Conservation (phyloP, 2,888 invertebrate species). For the Scrobipalpa costella region DNA sequence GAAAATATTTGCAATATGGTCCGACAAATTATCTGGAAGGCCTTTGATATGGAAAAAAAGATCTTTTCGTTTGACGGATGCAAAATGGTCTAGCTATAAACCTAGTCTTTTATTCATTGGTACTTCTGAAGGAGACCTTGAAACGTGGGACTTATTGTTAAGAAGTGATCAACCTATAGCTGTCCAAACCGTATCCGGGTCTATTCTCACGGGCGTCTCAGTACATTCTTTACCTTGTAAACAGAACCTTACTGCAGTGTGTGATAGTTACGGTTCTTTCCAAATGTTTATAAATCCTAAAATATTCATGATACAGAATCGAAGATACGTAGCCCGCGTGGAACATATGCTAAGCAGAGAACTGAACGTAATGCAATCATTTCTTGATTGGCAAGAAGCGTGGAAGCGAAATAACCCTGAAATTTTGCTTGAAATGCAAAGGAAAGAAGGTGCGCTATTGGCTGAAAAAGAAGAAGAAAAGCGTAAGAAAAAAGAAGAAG, state of each 20-base stretch:
- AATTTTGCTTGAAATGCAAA: slow-evolving; percentile 61
- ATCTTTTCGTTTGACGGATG: slow-evolving; percentile 80
- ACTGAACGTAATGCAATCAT: slow-evolving; percentile 72
- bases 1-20: slow-evolving; percentile 88
- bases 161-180: slow-evolving; percentile 86
- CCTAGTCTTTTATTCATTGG: slow-evolving; percentile 87
- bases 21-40: slow-evolving; percentile 80
- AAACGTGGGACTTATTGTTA: slow-evolving; percentile 90
- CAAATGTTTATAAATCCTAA: slow-evolving; percentile 83
- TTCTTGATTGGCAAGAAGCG: slow-evolving; percentile 82
- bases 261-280: slow-evolving; percentile 85
- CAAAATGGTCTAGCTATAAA: slow-evolving; percentile 88
- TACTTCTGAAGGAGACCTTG: slow-evolving; percentile 87
- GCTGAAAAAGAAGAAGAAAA: slow-evolving; percentile 72
- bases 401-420: slow-evolving; percentile 76
- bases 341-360: slow-evolving; percentile 77
- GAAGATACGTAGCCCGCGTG: slow-evolving; percentile 65
- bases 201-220: slow-evolving; percentile 83
- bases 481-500: slow-evolving; percentile 59
- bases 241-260: slow-evolving; percentile 84
- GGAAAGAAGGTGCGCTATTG: slow-evolving; percentile 66
- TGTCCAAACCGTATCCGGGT: slow-evolving; percentile 84
- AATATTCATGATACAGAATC: slow-evolving; percentile 72
- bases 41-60: slow-evolving; percentile 86
- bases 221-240: slow-evolving; percentile 80